These are phyloP conservation scores for Hippocampus comes DNA, from an alignment of 2,113 vertebrate genomes.

Conservation along the genomic window DNA sequence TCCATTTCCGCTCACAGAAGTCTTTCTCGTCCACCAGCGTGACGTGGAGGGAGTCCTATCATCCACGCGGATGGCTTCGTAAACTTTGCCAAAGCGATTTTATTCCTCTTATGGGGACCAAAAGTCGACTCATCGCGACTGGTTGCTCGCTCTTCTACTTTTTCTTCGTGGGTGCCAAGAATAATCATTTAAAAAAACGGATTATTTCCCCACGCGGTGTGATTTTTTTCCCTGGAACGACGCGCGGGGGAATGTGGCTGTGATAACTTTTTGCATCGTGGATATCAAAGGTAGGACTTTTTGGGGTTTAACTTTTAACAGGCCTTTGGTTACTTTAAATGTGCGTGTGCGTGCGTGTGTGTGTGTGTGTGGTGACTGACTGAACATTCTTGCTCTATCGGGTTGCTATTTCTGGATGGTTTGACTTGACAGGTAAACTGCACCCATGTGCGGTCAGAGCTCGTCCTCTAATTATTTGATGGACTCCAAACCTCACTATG, in stretches of 20 bases:
- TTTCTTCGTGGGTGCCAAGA: conserved; percentile 25
- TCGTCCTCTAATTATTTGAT: conserved; percentile 45
- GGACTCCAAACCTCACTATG: conserved; percentile 15
- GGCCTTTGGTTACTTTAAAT: conserved; percentile 42
- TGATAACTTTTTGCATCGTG: conserved; percentile 51
- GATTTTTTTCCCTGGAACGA: background rate
- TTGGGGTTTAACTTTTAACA: conserved; percentile 62
- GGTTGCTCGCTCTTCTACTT: conserved; percentile 3
- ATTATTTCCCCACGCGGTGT: background rate
- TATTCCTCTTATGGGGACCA: conserved; percentile 17
- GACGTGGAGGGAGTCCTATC: background rate
- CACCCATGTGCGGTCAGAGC: conserved; percentile 23
- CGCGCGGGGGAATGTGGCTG: conserved; percentile 57
- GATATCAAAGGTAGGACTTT: conserved; percentile 49
- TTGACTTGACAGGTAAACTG: conserved; percentile 65
- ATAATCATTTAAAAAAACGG: background rate
- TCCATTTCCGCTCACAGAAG: conserved; percentile 29
- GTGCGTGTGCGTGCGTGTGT: background rate
- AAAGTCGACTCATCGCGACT: conserved; percentile 23
- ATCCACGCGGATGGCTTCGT: conserved; percentile 25
- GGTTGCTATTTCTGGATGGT: conserved; percentile 56
- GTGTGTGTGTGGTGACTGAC: background rate
- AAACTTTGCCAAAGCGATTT: background rate
- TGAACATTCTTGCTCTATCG: conserved; percentile 30
- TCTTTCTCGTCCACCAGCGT: conserved; percentile 14